These are phyloP conservation scores for Tursiops truncatus DNA, from an alignment of 2,113 vertebrate genomes.

Conservation along the genomic window DNA sequence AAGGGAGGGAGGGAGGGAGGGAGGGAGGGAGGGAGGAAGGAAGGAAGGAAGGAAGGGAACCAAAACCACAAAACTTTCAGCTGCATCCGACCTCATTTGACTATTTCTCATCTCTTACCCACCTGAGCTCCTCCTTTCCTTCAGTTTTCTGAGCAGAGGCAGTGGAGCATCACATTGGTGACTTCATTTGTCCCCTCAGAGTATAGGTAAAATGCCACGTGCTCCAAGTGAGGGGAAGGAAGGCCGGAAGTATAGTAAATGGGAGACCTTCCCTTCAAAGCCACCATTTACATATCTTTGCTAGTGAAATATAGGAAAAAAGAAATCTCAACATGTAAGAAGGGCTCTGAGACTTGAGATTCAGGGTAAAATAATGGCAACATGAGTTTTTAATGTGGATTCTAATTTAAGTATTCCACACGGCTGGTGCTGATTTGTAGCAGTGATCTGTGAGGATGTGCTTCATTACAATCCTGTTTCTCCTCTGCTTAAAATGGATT, in stretches of 20 bases:
- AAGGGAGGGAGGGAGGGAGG: neutral
- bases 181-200: neutral
- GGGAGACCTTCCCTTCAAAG: neutral
- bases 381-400: neutral
- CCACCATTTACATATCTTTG: neutral
- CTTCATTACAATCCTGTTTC: conserved; percentile 47
- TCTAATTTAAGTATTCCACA: conserved; percentile 51
- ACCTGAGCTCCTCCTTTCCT: neutral
- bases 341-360: conserved; percentile 23
- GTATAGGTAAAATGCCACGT: neutral
- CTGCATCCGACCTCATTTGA: neutral
- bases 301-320: neutral
- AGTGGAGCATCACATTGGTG: neutral
- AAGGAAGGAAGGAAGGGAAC: neutral
- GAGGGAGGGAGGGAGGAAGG: rapidly evolving
- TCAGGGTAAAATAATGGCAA: neutral
- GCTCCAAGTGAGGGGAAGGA: neutral
- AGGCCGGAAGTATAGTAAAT: neutral
- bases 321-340: neutral
- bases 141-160: neutral
- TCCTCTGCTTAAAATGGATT: conserved; percentile 46
- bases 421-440: conserved; percentile 23
- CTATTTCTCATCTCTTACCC: neutral
- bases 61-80: neutral
- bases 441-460: conserved; percentile 48